Evolutionary conservation across 2,888 invertebrate genomes (phyloP), one percentile per base, ranked within the genome.

Genomic region (Orchesella flavescens): DNA sequence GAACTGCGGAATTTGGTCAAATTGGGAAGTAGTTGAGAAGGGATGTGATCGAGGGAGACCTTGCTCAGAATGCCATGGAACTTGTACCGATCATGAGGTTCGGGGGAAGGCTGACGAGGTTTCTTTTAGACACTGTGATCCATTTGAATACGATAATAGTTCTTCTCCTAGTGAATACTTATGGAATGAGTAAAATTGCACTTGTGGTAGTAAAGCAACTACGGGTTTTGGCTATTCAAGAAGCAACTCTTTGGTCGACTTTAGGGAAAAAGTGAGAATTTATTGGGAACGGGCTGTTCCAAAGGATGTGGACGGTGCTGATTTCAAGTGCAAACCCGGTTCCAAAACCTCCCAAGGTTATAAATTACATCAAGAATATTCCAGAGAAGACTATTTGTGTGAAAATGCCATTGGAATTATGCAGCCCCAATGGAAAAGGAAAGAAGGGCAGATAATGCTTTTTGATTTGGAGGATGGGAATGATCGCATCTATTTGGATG

Each of bases 401-500:
- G 17, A 66, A 24, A 43, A 79, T 13, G 78, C 83, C 13, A 83
- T 83, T 46, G 83, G 65, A 0, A 0, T 83, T 0, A 4, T 44
- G 1, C 63, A 43, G 15, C 57, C 57, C 2, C 4, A 17, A 9
- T 1, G 17, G n/a, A 23, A 19, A 24, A 24, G 46, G 1, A 34
- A 34, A 34, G 59, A 61, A 0, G 61, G 69, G 2, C 53, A 72
- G 23, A 34, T 24, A 1, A 17, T 83, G 24, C 49, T 77, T 1
- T 53, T 72, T 21, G 73, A 77, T 10, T 17, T 83, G 21, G 68
- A 69, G 3, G 68, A 68, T 78, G 83, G 83, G 5, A 13, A 21
- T 10, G 83, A 83, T 19, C 43, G 10, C 0, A 78, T 74, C 0
- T 44, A 55, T 46, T n/a, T 49, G 0, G 5, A 19, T 13, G n/a